phyloP scores from a whole-genome alignment of 2,113 vertebrate genomes.

The Anser cygnoides region DNA sequence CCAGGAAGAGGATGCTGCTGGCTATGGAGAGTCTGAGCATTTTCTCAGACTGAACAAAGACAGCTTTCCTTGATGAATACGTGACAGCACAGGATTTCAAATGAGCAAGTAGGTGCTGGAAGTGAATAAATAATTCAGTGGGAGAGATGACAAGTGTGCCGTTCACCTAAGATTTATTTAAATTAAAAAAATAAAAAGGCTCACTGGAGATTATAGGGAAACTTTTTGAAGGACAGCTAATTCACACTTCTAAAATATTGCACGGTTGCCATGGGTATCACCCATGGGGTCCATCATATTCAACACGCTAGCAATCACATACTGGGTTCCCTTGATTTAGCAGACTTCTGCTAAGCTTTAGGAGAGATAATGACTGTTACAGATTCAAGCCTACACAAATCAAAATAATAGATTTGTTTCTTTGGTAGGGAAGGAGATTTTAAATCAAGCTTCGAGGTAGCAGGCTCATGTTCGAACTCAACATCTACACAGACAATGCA shows the following conservation, averaged over 20 bases:
- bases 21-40: background rate
- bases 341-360: background rate
- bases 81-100: conserved; percentile 4
- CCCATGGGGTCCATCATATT: background rate
- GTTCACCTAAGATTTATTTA: background rate
- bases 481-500: background rate
- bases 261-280: background rate
- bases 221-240: background rate
- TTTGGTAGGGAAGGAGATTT: background rate
- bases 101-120: background rate
- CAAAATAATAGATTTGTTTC: background rate
- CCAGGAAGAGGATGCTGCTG: background rate
- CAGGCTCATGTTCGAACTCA: background rate
- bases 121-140: conserved; percentile 33
- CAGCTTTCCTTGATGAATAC: background rate
- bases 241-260: background rate
- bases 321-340: background rate
- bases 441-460: background rate
- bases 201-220: background rate
- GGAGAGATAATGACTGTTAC: background rate
- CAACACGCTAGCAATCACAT: background rate
- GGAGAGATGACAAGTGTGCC: background rate
- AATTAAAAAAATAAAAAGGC: background rate
- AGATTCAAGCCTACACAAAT: background rate
- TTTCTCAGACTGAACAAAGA: background rate